Conservation (phyloP, 2,797 vertebrate genomes). For the Danio kyathit region DNA sequence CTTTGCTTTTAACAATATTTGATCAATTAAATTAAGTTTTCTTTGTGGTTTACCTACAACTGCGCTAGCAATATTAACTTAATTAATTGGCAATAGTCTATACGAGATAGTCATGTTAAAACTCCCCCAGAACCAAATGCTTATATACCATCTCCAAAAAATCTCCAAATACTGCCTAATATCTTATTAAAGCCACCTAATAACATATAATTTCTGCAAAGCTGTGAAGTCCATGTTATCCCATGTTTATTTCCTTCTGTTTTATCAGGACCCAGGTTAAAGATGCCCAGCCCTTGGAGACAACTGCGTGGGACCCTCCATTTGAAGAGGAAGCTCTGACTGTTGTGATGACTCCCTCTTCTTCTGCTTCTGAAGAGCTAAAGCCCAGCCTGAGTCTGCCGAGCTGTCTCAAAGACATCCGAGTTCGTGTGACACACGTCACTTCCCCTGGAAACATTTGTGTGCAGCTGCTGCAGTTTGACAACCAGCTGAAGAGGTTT, state of each 20-base stretch:
- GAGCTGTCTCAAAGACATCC: constrained; percentile 71
- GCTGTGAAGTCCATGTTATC: background rate
- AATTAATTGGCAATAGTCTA: too few relatives aligned
- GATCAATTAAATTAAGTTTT: too few relatives aligned
- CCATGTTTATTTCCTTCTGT: background rate
- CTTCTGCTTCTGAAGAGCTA: constrained; percentile 38
- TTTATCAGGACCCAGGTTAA: constrained; percentile 11
- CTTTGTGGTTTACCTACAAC: too few relatives aligned
- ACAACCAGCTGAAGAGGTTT: constrained; percentile 84
- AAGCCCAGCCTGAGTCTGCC: constrained; percentile 62
- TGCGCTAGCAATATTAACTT: too few relatives aligned
- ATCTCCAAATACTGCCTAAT: too few relatives aligned
- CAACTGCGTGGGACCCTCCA: constrained; percentile 75
- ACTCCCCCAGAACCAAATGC: too few relatives aligned
- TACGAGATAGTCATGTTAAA: too few relatives aligned
- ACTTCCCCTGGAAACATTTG: constrained; percentile 90
- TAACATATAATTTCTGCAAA: background rate
- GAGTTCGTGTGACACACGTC: constrained; percentile 83
- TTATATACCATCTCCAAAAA: too few relatives aligned
- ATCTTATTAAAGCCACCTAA: too few relatives aligned
- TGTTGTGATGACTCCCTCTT: background rate
- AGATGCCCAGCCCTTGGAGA: constrained; percentile 20
- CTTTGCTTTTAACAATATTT: too few relatives aligned
- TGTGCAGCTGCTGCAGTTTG: constrained; percentile 78
- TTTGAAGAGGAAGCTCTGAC: constrained; percentile 47